Evolutionary conservation across 2,113 vertebrate genomes (phyloP).

Genomic region (Trogon surrucura): DNA sequence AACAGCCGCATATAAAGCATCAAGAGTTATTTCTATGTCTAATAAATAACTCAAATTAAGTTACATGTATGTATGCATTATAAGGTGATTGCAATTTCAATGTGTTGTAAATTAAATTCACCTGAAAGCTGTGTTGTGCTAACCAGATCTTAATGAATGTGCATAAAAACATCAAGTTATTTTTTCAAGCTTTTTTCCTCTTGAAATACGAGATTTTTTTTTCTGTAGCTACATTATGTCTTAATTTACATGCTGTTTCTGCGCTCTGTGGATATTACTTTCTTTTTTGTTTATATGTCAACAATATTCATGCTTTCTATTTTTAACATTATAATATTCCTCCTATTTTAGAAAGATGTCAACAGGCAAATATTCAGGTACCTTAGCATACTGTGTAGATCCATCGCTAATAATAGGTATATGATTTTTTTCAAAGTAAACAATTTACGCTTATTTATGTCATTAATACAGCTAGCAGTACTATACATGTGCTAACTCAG

Average conservation of each 20-base stretch:
- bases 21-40: background rate
- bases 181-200: background rate
- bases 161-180: background rate
- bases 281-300: background rate
- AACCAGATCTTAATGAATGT: background rate
- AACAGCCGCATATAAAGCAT: background rate
- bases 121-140: background rate
- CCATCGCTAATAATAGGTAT: background rate
- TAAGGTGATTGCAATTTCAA: background rate
- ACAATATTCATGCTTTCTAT: constrained; percentile 49
- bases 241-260: constrained; percentile 21
- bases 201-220: background rate
- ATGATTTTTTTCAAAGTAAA: background rate
- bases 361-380: background rate
- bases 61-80: background rate
- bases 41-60: background rate
- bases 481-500: background rate
- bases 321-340: constrained; percentile 33
- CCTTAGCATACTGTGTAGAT: background rate
- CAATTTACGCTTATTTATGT: constrained; percentile 13
- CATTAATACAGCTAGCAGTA: background rate
- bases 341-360: background rate
- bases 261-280: background rate
- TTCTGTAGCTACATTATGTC: background rate
- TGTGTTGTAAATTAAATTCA: background rate